phyloP scores from a whole-genome alignment of 2,797 vertebrate species.

The Siniperca undulata region DNA sequence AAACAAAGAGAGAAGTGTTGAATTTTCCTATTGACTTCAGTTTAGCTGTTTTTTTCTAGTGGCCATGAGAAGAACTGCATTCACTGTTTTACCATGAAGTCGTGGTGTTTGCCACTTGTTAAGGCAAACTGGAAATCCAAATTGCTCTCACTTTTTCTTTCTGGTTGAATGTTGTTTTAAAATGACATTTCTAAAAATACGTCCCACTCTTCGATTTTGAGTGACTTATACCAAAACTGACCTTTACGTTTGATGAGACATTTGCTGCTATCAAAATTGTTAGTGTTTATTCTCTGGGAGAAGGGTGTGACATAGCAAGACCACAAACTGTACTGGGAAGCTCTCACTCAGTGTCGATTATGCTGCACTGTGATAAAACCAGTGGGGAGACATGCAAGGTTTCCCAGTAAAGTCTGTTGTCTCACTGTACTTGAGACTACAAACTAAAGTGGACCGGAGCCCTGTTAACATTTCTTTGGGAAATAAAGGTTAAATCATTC shows the following conservation, averaged over 20 bases:
- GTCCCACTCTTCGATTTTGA: too few species aligned
- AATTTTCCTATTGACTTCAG: not conserved
- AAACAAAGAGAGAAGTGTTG: not conserved
- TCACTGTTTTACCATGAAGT: not conserved
- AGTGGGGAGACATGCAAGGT: not conserved
- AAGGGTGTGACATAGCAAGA: not conserved
- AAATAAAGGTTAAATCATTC: slow-evolving; percentile 39
- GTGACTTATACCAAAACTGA: too few species aligned
- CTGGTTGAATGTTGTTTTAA: not conserved
- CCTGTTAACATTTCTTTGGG: not conserved
- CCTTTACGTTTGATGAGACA: too few species aligned
- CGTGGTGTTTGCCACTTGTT: not conserved
- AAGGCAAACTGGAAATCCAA: not conserved
- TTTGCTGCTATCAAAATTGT: too few species aligned
- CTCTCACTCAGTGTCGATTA: not conserved
- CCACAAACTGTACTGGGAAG: not conserved
- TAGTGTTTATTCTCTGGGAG: not conserved
- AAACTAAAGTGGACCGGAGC: not conserved
- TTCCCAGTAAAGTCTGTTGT: not conserved
- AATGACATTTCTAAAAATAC: not conserved
- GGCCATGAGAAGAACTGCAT: not conserved
- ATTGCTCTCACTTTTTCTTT: not conserved
- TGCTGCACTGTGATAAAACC: too few species aligned
- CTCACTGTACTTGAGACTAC: not conserved
- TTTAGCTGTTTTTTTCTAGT: not conserved